Evolutionary conservation across 1,140 invertebrate species (phyloP), one percentile per base, ranked within the genome.

Genomic region (Zaprionus africanus): DNA sequence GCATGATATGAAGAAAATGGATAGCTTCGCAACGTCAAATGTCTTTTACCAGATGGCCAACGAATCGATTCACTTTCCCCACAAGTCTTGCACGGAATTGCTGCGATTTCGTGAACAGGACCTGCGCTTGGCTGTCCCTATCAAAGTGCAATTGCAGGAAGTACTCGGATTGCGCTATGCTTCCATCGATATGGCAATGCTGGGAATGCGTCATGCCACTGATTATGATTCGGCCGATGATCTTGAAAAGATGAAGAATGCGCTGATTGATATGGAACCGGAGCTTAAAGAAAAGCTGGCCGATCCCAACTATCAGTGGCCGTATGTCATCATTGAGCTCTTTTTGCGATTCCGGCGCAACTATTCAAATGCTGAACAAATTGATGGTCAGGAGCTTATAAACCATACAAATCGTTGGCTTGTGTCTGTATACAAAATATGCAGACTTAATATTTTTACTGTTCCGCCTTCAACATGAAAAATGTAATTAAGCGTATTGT

Each of bases 261-360:
- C 78, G 0, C 13, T 81, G 0, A 26, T 70, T 9, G 61, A 75
- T n/a, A 71, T 81, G 62, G 66, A 78, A 5, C 58, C 78, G 0
- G 65, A 71, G 11, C 51, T 78, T 0, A 56, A 41, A 54, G 4
- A 28, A 0, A 58, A 81, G 6, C 17, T 81, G 2, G 49, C 56
- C 0, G 62, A 67, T 49, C 41, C 70, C 24, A 51, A 24, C n/a
- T 11, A 22, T 1, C 71, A 70, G 17, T 22, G 78, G 34, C 78
- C 78, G 1, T 75, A 78, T 28, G 60, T 81, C 1, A 71, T 78
- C 36, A 63, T 81, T 9, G 76, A 81, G 34, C 76, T 81, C 1
- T 78, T 81, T 12, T 22, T 78, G 63, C 71, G 78, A 24, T 81
- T 81, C 62, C 67, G 76, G 0, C 70, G 78, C 1, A 81, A 81